Conservation (phyloP, 1,140 invertebrate genomes). For the Drosophila littoralis region DNA sequence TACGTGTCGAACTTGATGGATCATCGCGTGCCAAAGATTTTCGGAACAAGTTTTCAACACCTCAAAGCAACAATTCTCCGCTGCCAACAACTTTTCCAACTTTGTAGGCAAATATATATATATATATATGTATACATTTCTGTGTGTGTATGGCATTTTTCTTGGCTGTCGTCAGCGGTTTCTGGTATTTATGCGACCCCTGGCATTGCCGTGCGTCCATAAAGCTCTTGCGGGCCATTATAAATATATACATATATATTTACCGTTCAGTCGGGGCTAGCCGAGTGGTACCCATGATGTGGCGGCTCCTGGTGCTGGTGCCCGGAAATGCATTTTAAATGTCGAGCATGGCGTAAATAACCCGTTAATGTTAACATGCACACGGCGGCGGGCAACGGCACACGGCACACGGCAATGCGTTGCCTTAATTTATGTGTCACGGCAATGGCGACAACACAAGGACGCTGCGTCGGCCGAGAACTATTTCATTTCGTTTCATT, state of each 20-base stretch:
- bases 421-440: slow-evolving; percentile 74
- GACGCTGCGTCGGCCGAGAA: slow-evolving; percentile 3
- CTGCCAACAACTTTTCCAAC: slow-evolving; percentile 5
- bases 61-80: slow-evolving; percentile 21
- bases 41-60: slow-evolving; percentile 31
- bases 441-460: slow-evolving; percentile 28
- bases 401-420: slow-evolving; percentile 52
- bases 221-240: slow-evolving; percentile 61
- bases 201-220: slow-evolving; percentile 36
- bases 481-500: slow-evolving; percentile 35
- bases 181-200: slow-evolving; percentile 62
- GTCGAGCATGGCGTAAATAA: slow-evolving; percentile 74
- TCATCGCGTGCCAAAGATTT: slow-evolving; percentile 33
- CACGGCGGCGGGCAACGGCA: slow-evolving; percentile 19
- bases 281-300: slow-evolving; percentile 1
- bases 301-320: background rate
- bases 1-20: slow-evolving; percentile 16
- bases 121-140: background rate
- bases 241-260: slow-evolving; percentile 63
- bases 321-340: slow-evolving; percentile 78
- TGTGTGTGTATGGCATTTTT: slow-evolving; percentile 20
- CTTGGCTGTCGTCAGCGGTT: slow-evolving; percentile 44
- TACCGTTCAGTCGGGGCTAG: slow-evolving; percentile 6
- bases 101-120: background rate
- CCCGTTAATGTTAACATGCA: slow-evolving; percentile 74